Percentiles rank a stretch among this genome's conserved stretches.
Conservation (phyloP, 1,140 invertebrate species). For the Drosophila sechellia region DNA sequence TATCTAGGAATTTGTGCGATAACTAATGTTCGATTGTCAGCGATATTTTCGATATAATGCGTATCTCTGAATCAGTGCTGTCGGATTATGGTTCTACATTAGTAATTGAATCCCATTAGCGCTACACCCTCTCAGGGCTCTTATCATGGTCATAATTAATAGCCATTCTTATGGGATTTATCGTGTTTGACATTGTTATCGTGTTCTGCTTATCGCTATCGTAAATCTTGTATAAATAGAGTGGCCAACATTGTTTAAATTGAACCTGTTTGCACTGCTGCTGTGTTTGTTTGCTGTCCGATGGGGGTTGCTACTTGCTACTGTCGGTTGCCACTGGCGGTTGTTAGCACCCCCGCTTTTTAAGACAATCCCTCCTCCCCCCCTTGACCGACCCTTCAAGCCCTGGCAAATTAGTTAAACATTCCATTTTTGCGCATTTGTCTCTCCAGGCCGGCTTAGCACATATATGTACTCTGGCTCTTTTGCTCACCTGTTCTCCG, state of each 20-base stretch:
- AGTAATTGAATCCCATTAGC: slow-evolving; percentile 10
- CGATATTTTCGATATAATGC: neutral
- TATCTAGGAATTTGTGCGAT: neutral
- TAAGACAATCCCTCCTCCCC: neutral
- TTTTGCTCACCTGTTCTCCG: slow-evolving; percentile 29
- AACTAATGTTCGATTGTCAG: neutral
- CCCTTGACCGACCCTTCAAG: neutral
- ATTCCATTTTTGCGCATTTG: slow-evolving; percentile 28
- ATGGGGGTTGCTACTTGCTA: slow-evolving; percentile 14
- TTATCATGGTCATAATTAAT: slow-evolving; percentile 26
- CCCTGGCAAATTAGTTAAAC: slow-evolving; percentile 39
- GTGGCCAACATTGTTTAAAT: slow-evolving; percentile 20
- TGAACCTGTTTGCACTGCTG: slow-evolving; percentile 12
- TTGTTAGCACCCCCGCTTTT: slow-evolving; percentile 4
- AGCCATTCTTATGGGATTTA: slow-evolving; percentile 18
- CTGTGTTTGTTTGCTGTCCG: slow-evolving; percentile 10
- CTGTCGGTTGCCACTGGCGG: slow-evolving; percentile 25
- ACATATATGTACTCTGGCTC: slow-evolving; percentile 2
- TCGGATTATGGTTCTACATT: neutral
- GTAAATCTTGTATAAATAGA: slow-evolving; percentile 13
- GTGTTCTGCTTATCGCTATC: slow-evolving; percentile 20
- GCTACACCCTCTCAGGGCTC: neutral
- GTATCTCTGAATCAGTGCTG: neutral
- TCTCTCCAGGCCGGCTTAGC: slow-evolving; percentile 25
- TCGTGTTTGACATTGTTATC: slow-evolving; percentile 37